Evolutionary conservation across 1,140 invertebrate species (phyloP).

Genomic region (Drosophila melanica): DNA sequence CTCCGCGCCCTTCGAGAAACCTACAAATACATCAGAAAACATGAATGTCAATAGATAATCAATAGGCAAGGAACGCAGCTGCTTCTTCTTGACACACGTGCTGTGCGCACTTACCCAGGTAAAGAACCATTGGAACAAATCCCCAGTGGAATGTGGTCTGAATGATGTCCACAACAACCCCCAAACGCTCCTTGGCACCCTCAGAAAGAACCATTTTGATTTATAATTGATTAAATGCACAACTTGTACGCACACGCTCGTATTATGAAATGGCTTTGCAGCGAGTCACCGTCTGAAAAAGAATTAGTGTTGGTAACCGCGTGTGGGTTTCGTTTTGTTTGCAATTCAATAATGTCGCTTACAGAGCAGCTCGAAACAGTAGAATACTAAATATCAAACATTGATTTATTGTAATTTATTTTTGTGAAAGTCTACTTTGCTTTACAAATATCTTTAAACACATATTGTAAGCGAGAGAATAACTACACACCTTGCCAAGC

Average conservation of each 20-base stretch:
- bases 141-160: slow-evolving; percentile 89
- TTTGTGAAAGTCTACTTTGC: slow-evolving; percentile 12
- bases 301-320: slow-evolving; percentile 36
- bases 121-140: slow-evolving; percentile 88
- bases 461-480: neutral
- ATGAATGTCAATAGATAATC: slow-evolving; percentile 18
- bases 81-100: slow-evolving; percentile 52
- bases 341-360: slow-evolving; percentile 3
- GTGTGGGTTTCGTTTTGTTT: neutral
- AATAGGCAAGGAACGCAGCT: slow-evolving; percentile 7
- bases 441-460: neutral
- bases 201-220: slow-evolving; percentile 67
- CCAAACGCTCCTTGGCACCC: slow-evolving; percentile 86
- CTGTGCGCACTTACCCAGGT: slow-evolving; percentile 86
- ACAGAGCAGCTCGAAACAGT: slow-evolving; percentile 11
- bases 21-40: slow-evolving; percentile 72
- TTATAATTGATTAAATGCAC: slow-evolving; percentile 18
- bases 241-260: slow-evolving; percentile 16
- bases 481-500: slow-evolving; percentile 3
- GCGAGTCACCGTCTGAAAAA: slow-evolving; percentile 26
- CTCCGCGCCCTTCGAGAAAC: slow-evolving; percentile 87
- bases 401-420: neutral
- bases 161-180: slow-evolving; percentile 85
- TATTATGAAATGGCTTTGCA: slow-evolving; percentile 41
- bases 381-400: neutral